Base-by-base conservation (phyloP, 2,797 vertebrate genomes). In the Poeciliopsis turneri region DNA sequence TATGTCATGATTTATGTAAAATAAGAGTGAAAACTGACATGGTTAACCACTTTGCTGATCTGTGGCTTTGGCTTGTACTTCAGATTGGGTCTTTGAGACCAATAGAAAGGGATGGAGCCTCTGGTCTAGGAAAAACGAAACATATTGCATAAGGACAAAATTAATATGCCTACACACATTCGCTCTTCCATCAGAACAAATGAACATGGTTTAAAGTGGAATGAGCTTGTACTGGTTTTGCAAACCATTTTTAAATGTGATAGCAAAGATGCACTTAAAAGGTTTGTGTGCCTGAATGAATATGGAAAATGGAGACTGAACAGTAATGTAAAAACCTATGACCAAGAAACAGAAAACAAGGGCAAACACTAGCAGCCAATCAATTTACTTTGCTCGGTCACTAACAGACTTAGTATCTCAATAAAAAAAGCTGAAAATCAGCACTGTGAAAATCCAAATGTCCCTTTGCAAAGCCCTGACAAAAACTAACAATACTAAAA, bases 71-170 rank as follows among this genome's bases (percentile, higher is more conserved):
- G 98, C 90, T 99, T 99, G 81, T 99, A 99, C 92, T 97, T 98
- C 85, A 99, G 97, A 87, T 99, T 98, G 78, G 98, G 98, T 87
- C 98, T 97, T 70, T 99, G 98, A 84, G 98, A 98, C 98, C 98
- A 99, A 94, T 96, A 99, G 92, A 99, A 96, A 4, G 98, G 98
- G 89, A 99, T 99, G 68, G 98, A 99, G 86, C 98, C 98, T 90
- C 98, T 96, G 3, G 97, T 99, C 98, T 99, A 93, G 82, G 83
- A 88, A 30, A 69, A 55, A 41, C 4, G 1, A 9, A 71, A 47
- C 30, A 83, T 11, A 43, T 47, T 36, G 9, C 18, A 57, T 68
- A 2, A 74, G 57, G 2, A 53, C 3, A 46, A 7, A 36, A 39
- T 20, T 36, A 1, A 75, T n/a, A 8, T 64, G 33, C 30, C 51